Conservation (phyloP, 2,888 invertebrate species). For the Himalopsyche anomala region DNA sequence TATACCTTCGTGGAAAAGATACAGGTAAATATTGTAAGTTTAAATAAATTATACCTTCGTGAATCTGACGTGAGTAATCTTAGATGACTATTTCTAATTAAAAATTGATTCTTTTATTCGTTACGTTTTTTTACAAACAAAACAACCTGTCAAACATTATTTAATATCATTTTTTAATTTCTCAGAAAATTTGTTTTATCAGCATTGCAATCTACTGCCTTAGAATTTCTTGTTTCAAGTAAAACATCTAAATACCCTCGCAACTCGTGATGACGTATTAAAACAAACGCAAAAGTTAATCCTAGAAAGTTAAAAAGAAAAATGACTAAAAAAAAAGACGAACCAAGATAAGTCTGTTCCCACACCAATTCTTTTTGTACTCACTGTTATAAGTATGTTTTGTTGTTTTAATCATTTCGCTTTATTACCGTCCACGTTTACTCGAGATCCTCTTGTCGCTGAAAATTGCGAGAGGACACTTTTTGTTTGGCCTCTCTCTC, state of each 20-base stretch:
- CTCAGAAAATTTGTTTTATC: too few species aligned
- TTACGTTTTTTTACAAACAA: too few species aligned
- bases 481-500: conserved; percentile 22
- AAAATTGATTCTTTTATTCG: too few species aligned
- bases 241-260: not conserved
- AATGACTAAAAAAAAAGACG: not conserved
- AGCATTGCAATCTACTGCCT: too few species aligned
- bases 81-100: too few species aligned
- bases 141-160: too few species aligned
- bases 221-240: too few species aligned
- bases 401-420: conserved; percentile 34
- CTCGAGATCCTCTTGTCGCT: conserved; percentile 26
- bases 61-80: too few species aligned
- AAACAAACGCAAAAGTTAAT: conserved; percentile 30
- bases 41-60: too few species aligned
- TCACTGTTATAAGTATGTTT: conserved; percentile 24
- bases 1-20: too few species aligned
- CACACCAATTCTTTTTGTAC: conserved; percentile 17
- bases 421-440: conserved; percentile 34
- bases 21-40: too few species aligned
- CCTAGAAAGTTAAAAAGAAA: conserved; percentile 29
- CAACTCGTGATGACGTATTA: conserved; percentile 10
- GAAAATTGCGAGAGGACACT: conserved; percentile 26
- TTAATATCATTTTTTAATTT: too few species aligned
- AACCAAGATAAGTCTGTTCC: conserved; percentile 29